Evolutionary conservation across 2,888 invertebrate genomes (phyloP), one percentile per base, ranked within the genome.

Genomic region (Limenitis camilla): DNA sequence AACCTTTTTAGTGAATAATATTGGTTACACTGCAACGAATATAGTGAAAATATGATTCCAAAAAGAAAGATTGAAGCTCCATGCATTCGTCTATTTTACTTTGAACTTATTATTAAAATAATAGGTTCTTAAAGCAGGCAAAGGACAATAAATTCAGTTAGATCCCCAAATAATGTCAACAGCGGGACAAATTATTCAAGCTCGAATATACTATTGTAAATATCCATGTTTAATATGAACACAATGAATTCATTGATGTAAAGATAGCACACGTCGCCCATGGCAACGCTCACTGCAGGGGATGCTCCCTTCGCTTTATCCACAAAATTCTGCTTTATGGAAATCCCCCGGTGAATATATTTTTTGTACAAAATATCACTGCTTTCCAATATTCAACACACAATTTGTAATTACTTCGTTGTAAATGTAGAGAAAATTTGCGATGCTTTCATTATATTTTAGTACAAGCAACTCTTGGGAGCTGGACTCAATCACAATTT

Each of bases 281-380:
- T 72, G 65, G 77, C 76, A 78, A 82, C 80, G 72, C 62, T 67
- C 67, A 72, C 66, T 61, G 62, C 60, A 65, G 76, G 80, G 81
- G 78, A 74, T 71, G 71, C 63, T 65, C 75, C 74, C 76, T 69
- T 71, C 69, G 65, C 52, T 53, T 78, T 74, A 75, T 78, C 75
- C 78, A 80, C 78, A 69, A 76, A 76, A 79, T 78, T 73, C 73
- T 66, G 66, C 72, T 55, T 68, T 61, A 60, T 59, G 83, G 84
- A 81, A 84, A 77, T 83, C 74, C 83, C 85, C 81, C 74, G 68
- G 70, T 73, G 73, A 62, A 76, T 57, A 66, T 75, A 19, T 77
- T 80, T 81, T 80, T 71, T 65, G 58, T 60, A 62, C 56, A 59
- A 46, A 65, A 63, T 40, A 31, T 39, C n/a, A 27, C 30, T 40